These are phyloP conservation scores for Anthoptus insignis DNA, from an alignment of 2,888 invertebrate species.

Conservation along the genomic window DNA sequence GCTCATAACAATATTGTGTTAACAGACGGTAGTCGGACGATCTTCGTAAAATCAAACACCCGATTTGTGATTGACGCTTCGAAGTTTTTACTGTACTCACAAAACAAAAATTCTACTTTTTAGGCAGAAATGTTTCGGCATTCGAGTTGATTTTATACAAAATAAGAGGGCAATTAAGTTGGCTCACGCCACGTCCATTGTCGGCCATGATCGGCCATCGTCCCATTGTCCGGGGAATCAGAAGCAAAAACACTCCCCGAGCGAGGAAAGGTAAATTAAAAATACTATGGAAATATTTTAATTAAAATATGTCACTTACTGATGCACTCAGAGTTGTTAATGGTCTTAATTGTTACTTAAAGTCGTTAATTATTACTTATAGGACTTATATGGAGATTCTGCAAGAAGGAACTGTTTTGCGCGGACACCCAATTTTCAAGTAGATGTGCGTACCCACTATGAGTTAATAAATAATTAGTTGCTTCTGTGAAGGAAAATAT, in stretches of 20 bases:
- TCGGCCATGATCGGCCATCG: conserved; percentile 66
- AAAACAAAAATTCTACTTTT: conserved; percentile 44
- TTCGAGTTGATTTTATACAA: conserved; percentile 59
- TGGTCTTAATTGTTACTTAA: too few relatives aligned
- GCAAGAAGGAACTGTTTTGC: too few relatives aligned
- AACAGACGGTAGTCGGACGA: too few relatives aligned
- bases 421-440: too few relatives aligned
- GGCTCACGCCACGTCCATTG: conserved; percentile 70
- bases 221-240: conserved; percentile 74
- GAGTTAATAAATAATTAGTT: too few relatives aligned
- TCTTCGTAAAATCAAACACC: not conserved
- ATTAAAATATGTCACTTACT: conserved; percentile 19
- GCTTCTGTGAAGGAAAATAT: too few relatives aligned
- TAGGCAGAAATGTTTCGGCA: conserved; percentile 28
- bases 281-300: conserved; percentile 42
- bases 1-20: too few relatives aligned
- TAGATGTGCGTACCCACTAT: too few relatives aligned
- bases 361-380: too few relatives aligned
- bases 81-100: conserved; percentile 25
- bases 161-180: conserved; percentile 74
- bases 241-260: conserved; percentile 66
- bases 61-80: not conserved
- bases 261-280: conserved; percentile 42
- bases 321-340: too few relatives aligned
- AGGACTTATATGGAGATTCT: too few relatives aligned